Conservation (phyloP, 2,888 invertebrate species). For the Philereme transversata region DNA sequence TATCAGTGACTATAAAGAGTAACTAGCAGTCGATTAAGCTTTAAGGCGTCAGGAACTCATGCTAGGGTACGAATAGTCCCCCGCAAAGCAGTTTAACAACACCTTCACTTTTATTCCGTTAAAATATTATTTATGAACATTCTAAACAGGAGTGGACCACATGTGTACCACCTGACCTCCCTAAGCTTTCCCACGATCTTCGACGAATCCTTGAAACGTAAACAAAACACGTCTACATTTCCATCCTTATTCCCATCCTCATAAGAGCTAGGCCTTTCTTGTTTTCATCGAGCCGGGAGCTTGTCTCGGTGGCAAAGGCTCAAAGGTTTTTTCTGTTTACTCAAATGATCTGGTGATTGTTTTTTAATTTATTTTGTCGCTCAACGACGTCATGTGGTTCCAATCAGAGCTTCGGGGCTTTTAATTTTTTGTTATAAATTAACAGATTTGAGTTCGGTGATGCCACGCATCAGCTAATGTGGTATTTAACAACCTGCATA, state of each 20-base stretch:
- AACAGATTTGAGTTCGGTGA: slow-evolving; percentile 42
- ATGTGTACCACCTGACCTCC: slow-evolving; percentile 81
- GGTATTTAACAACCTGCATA: slow-evolving; percentile 30
- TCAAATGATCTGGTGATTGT: slow-evolving; percentile 82
- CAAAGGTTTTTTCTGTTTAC: slow-evolving; percentile 78
- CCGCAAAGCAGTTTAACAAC: slow-evolving; percentile 65
- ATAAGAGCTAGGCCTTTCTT: slow-evolving; percentile 53
- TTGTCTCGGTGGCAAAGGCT: slow-evolving; percentile 61
- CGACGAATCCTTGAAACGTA: slow-evolving; percentile 63
- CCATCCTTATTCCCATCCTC: slow-evolving; percentile 48
- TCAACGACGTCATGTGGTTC: slow-evolving; percentile 79
- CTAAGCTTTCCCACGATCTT: slow-evolving; percentile 76
- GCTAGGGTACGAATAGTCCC: slow-evolving; percentile 49
- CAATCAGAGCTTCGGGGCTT: slow-evolving; percentile 74
- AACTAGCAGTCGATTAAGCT: too few relatives aligned
- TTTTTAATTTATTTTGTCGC: slow-evolving; percentile 81
- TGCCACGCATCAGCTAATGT: slow-evolving; percentile 28
- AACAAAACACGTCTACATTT: slow-evolving; percentile 60
- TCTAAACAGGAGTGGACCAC: slow-evolving; percentile 76
- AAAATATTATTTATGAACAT: slow-evolving; percentile 77
- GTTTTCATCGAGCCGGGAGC: slow-evolving; percentile 62
- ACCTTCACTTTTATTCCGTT: slow-evolving; percentile 71
- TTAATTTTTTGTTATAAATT: slow-evolving; percentile 68
- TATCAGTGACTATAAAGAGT: too few relatives aligned
- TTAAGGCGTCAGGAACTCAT: too few relatives aligned